Percentiles rank a stretch among this genome's conserved stretches.
phyloP scores from a whole-genome alignment of 1,140 invertebrate species.

The Macrobrachium nipponense region DNA sequence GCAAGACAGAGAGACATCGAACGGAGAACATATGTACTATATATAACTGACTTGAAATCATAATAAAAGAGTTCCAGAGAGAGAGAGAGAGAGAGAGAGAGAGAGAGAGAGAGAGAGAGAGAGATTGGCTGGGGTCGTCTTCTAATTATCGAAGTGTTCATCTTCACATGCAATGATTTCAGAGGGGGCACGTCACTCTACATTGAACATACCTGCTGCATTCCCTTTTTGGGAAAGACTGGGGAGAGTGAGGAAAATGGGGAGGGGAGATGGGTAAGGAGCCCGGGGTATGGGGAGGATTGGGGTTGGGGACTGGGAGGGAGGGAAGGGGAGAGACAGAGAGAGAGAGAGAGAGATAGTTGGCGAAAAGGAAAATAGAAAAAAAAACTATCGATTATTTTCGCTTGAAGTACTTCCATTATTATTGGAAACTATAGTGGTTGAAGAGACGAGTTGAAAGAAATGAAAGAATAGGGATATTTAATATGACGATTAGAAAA shows the following conservation, averaged over 20 bases:
- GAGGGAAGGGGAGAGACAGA: constrained; percentile 15
- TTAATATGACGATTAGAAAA: too few species aligned
- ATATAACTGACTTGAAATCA: background rate
- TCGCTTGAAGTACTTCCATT: background rate
- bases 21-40: background rate
- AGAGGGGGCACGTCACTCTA: background rate
- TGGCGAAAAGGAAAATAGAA: background rate
- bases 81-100: constrained; percentile 7
- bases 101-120: constrained; percentile 12
- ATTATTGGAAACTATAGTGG: too few species aligned
- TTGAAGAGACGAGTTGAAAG: too few species aligned
- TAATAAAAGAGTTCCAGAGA: background rate
- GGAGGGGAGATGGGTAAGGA: background rate
- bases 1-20: too few species aligned
- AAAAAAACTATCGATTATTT: background rate
- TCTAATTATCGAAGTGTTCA: constrained; percentile 39
- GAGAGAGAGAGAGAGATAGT: background rate
- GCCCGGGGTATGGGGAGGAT: background rate
- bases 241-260: background rate
- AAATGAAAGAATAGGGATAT: too few species aligned
- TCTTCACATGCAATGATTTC: constrained; percentile 35
- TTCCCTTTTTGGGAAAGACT: background rate
- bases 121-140: background rate
- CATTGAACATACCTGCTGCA: background rate
- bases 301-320: background rate